Conservation (phyloP, 2,797 vertebrate genomes). For the Tragopan temminckii region DNA sequence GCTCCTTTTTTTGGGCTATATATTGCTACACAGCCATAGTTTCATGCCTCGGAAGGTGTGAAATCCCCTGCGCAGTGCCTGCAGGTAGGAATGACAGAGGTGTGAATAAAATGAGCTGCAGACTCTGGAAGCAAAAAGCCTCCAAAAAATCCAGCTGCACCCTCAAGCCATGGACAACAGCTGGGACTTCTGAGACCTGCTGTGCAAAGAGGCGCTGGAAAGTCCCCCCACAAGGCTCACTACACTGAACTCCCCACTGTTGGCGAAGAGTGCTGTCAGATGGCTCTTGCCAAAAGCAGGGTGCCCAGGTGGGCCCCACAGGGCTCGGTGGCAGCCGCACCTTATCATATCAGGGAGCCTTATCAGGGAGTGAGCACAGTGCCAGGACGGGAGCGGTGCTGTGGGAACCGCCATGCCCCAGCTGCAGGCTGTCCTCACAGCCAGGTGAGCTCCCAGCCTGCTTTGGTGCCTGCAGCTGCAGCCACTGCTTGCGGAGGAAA, state of each 20-base stretch:
- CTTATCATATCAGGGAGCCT: not conserved
- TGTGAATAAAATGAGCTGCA: not conserved
- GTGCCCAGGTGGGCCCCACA: fast-evolving
- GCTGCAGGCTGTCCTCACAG: not conserved
- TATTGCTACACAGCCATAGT: not conserved
- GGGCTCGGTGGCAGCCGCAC: fast-evolving
- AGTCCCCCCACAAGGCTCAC: not conserved
- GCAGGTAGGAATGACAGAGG: not conserved
- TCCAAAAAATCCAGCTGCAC: not conserved
- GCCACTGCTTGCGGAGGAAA: not conserved
- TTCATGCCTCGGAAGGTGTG: not conserved
- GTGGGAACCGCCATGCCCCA: not conserved
- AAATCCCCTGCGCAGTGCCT: fast-evolving
- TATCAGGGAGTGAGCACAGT: not conserved
- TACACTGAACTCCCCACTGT: fast-evolving
- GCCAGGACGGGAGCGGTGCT: not conserved
- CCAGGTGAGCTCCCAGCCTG: not conserved
- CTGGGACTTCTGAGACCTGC: not conserved
- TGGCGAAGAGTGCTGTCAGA: fast-evolving
- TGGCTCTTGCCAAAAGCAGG: not conserved
- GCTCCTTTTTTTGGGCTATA: not conserved
- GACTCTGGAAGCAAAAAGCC: not conserved
- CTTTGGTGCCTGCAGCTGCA: not conserved
- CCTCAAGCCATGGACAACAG: not conserved
- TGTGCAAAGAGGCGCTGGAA: not conserved